Evolutionary conservation across 1,140 invertebrate species (phyloP).

Genomic region (Amphibalanus amphitrite): DNA sequence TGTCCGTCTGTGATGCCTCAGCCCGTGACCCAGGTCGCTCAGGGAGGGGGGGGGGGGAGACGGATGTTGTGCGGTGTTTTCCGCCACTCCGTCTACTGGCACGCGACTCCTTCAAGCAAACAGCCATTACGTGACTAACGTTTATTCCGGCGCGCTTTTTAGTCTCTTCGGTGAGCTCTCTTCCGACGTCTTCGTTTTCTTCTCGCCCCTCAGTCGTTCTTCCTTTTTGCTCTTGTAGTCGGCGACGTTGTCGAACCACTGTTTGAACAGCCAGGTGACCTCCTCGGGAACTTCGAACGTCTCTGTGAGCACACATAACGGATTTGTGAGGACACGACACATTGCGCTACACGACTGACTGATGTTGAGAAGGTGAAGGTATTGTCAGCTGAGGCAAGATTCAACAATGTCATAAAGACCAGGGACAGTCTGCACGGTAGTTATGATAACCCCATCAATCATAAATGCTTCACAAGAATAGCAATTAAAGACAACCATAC

Average conservation of each 20-base stretch:
- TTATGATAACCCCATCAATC: too few species aligned
- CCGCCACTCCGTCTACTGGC: too few species aligned
- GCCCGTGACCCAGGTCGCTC: not conserved
- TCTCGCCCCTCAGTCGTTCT: constrained; percentile 9
- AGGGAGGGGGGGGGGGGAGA: too few species aligned
- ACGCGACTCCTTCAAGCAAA: too few species aligned
- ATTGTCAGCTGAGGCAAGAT: too few species aligned
- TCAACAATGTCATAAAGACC: too few species aligned
- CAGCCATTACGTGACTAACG: not conserved
- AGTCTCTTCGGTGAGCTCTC: not conserved
- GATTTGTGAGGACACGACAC: not conserved
- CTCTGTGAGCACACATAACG: not conserved
- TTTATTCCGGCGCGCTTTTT: not conserved
- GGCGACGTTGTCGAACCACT: constrained; percentile 16
- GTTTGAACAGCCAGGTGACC: constrained; percentile 14
- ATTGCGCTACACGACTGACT: not conserved
- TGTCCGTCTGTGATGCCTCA: not conserved
- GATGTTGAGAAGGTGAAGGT: too few species aligned
- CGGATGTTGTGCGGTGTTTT: too few species aligned
- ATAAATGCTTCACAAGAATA: too few species aligned
- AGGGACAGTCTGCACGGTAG: too few species aligned
- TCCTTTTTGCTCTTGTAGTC: constrained; percentile 16
- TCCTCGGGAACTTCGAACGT: constrained; percentile 3
- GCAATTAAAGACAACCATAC: too few species aligned
- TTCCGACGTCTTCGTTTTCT: not conserved